Base-by-base conservation (phyloP, 2,797 vertebrate genomes). In the Microctenopoma steveboyesi region DNA sequence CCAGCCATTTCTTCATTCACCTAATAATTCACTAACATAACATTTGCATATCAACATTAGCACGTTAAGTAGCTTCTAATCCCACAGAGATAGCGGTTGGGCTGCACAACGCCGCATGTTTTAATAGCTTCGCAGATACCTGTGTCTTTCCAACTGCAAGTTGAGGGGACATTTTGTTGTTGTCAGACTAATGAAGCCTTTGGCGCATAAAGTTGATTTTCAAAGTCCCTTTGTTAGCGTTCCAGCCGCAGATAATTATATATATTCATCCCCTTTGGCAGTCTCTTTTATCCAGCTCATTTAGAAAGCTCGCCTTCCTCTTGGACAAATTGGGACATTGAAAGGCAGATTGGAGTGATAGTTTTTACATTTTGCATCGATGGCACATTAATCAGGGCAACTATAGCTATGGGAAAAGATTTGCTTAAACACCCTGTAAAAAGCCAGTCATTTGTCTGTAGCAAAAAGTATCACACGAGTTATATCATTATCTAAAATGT, bases 181-280 rank as follows among this genome's bases (percentile, higher is more conserved):
- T 43, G 74, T 86, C 85, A 63, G 58, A 80, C 88, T 91, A 91
- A 89, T 87, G 84, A 89, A 89, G 81, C 81, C 80, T 81, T 83
- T 90, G 88, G 89, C 77, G 40, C 76, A 72, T 61, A 70, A 78
- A 81, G 82, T 85, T 85, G 83, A 81, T 88, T 90, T 90, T 85
- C 61, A 86, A 88, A 88, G 78, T 86, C 83, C 73, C 73, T 90
- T 87, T 87, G 84, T 90, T 86, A 78, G 83, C 55, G 74, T 83
- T 89, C 73, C 81, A 87, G 82, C 79, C 81, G 64, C 83, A 88
- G 83, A 90, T 91, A 89, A 91, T 91, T 91, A 86, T 89, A 90
- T 89, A 89, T 89, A 91, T 90, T 86, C 85, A 87, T 75, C 81
- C 85, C 82, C 82, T 72, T 90, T 89, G 88, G 89, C 89, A 88